phyloP scores from a whole-genome alignment of 2,797 vertebrate species.

The Urophycis tenuis region DNA sequence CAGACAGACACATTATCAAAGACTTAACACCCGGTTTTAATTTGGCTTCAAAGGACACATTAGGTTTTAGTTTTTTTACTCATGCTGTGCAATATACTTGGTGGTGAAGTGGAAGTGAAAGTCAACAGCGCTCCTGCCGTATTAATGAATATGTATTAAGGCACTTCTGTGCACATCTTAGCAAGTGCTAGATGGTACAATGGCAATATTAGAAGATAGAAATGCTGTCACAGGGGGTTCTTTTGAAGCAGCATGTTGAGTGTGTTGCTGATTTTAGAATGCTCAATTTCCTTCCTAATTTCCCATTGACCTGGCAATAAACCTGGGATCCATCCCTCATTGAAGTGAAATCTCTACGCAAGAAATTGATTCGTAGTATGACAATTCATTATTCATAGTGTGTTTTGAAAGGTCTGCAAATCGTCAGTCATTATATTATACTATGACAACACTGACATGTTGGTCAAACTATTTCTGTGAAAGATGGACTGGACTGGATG shows the following conservation, averaged over 20 bases:
- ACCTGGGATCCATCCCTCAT: background rate
- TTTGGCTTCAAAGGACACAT: background rate
- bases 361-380: background rate
- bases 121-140: background rate
- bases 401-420: background rate
- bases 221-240: background rate
- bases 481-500: background rate
- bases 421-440: background rate
- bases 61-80: background rate
- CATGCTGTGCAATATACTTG: background rate
- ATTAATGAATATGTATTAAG: constrained; percentile 2
- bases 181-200: background rate
- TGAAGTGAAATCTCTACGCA: background rate
- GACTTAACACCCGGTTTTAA: constrained; percentile 3
- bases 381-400: background rate
- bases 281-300: background rate
- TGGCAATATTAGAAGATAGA: background rate
- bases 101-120: background rate
- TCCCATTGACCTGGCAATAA: background rate
- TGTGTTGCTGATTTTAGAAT: background rate
- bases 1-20: background rate
- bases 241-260: background rate
- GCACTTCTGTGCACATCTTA: background rate
- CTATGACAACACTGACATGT: background rate
- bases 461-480: background rate